Evolutionary conservation across 2,113 vertebrate species (phyloP).

Genomic region (Neodon shergylaensis): DNA sequence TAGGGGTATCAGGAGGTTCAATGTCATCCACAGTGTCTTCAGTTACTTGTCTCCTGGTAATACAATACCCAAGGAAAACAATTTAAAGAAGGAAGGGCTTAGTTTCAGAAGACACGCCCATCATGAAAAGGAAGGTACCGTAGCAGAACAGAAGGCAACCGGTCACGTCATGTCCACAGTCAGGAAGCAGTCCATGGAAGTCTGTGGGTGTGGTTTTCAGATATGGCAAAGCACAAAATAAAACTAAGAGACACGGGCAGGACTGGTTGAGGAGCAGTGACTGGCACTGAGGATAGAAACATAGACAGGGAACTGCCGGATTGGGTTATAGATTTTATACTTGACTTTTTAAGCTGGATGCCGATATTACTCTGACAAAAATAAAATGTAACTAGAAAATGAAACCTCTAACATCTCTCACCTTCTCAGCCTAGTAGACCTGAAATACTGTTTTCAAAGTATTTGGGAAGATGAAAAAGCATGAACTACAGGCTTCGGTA

Average conservation of each 20-base stretch:
- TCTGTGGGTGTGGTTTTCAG: background rate
- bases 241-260: background rate
- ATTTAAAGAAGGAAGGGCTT: background rate
- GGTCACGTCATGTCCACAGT: background rate
- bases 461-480: background rate
- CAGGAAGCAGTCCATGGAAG: background rate
- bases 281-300: background rate
- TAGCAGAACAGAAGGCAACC: background rate
- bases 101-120: background rate
- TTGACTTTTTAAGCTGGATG: conserved; percentile 35
- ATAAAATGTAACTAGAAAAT: conserved; percentile 31
- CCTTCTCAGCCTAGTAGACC: background rate
- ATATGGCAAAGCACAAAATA: background rate
- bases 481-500: background rate
- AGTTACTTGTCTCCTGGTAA: no score
- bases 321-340: background rate
- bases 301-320: background rate
- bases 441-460: background rate
- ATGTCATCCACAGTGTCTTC: no score
- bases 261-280: background rate
- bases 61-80: background rate
- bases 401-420: conserved; percentile 37
- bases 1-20: no score
- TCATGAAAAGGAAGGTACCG: background rate
- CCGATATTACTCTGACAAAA: background rate